Evolutionary conservation across 2,113 vertebrate genomes (phyloP).

Genomic region (Pyxicephalus adspersus): DNA sequence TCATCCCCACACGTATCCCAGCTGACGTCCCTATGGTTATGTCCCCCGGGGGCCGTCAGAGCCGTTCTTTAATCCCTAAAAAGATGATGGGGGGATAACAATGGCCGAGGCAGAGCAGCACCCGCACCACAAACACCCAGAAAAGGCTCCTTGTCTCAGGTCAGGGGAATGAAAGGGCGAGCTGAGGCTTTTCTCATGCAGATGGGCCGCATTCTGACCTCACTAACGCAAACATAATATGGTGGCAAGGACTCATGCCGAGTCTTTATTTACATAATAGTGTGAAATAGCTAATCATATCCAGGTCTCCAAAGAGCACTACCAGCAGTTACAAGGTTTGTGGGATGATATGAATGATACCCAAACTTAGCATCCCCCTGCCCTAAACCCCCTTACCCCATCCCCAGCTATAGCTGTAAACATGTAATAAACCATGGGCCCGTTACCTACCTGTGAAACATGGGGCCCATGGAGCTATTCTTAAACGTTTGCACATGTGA

Average conservation of each 20-base stretch:
- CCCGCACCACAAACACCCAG: slow-evolving; percentile 51
- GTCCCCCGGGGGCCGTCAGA: slow-evolving; percentile 47
- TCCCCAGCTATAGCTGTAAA: too few species aligned
- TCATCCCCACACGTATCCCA: slow-evolving; percentile 21
- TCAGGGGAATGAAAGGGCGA: slow-evolving; percentile 54
- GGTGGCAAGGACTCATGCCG: slow-evolving; percentile 38
- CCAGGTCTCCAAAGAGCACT: slow-evolving; percentile 22
- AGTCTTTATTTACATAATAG: slow-evolving; percentile 40
- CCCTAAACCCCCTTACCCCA: too few species aligned
- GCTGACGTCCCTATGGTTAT: slow-evolving; percentile 22
- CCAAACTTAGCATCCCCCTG: neutral
- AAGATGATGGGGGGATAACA: slow-evolving; percentile 56
- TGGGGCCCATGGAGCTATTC: too few species aligned
- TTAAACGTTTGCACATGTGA: too few species aligned
- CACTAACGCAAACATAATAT: slow-evolving; percentile 50
- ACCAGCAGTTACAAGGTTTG: slow-evolving; percentile 40
- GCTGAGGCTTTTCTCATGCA: slow-evolving; percentile 58
- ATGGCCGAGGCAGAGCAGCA: slow-evolving; percentile 47
- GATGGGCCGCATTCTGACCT: slow-evolving; percentile 47
- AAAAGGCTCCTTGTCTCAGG: slow-evolving; percentile 59
- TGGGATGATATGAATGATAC: slow-evolving; percentile 8
- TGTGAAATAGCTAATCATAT: slow-evolving; percentile 53
- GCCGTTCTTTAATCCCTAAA: slow-evolving; percentile 58
- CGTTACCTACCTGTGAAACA: too few species aligned
- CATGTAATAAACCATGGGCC: too few species aligned